Conservation (phyloP, 2,888 invertebrate genomes). For the Volucella inflata region DNA sequence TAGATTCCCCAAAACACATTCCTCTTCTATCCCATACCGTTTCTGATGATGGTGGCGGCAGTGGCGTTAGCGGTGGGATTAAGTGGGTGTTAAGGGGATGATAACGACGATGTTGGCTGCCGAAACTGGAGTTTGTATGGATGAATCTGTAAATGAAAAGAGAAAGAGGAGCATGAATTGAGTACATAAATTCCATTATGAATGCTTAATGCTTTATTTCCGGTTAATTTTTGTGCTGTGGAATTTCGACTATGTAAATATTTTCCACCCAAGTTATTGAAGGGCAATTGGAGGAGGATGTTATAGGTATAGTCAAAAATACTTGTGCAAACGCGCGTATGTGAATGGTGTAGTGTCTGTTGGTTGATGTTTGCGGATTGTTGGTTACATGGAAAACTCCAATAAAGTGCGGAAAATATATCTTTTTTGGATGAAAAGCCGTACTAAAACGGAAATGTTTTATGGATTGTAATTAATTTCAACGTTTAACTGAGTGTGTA, state of each 20-base stretch:
- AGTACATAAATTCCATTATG: slow-evolving; percentile 73
- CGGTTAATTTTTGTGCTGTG: slow-evolving; percentile 71
- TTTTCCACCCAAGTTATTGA: slow-evolving; percentile 26
- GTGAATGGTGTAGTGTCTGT: not conserved
- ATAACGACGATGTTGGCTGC: slow-evolving; percentile 45
- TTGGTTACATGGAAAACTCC: slow-evolving; percentile 51
- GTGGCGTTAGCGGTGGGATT: too few relatives aligned
- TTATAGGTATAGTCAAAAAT: not conserved
- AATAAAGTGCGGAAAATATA: slow-evolving; percentile 72
- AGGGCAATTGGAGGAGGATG: not conserved
- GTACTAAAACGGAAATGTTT: slow-evolving; percentile 64
- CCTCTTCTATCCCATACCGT: not conserved
- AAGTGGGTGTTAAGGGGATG: slow-evolving; percentile 20
- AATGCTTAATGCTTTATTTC: slow-evolving; percentile 75
- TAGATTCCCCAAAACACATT: slow-evolving; percentile 36
- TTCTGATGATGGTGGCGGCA: not conserved
- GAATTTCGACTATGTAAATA: slow-evolving; percentile 73
- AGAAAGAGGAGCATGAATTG: slow-evolving; percentile 48
- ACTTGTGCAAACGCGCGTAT: too few relatives aligned
- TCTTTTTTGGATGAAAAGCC: slow-evolving; percentile 53
- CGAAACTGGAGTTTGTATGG: not conserved
- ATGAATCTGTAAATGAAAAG: slow-evolving; percentile 57
- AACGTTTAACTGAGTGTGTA: slow-evolving; percentile 67
- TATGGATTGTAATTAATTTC: slow-evolving; percentile 75
- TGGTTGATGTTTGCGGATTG: slow-evolving; percentile 46